phyloP scores from a whole-genome alignment of 1,140 invertebrate species.

The Bombus haemorrhoidalis region DNA sequence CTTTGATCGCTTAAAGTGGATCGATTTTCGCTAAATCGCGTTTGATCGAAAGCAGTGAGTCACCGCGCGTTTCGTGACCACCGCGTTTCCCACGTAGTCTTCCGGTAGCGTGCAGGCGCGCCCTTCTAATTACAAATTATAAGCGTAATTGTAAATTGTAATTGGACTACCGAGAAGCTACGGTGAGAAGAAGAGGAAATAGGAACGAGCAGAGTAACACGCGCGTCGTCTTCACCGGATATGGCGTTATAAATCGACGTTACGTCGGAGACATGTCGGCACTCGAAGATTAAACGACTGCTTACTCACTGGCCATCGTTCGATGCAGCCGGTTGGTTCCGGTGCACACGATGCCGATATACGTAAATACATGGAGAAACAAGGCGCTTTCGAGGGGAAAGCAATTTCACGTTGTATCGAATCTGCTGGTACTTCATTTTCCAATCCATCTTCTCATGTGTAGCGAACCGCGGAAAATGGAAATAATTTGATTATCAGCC shows the following conservation, averaged over 20 bases:
- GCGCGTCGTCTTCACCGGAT: too few species aligned
- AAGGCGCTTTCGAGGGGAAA: neutral
- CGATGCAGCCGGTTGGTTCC: too few species aligned
- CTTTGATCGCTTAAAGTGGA: too few species aligned
- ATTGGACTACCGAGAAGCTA: too few species aligned
- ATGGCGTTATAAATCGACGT: too few species aligned
- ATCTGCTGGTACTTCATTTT: neutral
- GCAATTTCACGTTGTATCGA: neutral
- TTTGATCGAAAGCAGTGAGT: neutral
- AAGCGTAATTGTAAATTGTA: neutral
- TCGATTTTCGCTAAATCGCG: neutral
- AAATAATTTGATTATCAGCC: conserved; percentile 23
- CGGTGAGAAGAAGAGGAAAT: neutral
- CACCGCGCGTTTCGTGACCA: neutral
- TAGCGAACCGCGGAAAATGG: conserved; percentile 3
- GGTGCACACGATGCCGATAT: too few species aligned
- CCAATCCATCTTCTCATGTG: neutral
- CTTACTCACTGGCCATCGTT: too few species aligned
- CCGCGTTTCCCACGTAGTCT: neutral
- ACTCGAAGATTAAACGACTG: too few species aligned
- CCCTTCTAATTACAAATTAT: neutral
- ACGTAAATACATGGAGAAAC: neutral
- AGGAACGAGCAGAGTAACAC: neutral
- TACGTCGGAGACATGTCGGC: too few species aligned
- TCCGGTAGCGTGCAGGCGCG: neutral